These are phyloP conservation scores for Dissostichus mawsoni DNA, from an alignment of 2,113 vertebrate species.

Conservation along the genomic window DNA sequence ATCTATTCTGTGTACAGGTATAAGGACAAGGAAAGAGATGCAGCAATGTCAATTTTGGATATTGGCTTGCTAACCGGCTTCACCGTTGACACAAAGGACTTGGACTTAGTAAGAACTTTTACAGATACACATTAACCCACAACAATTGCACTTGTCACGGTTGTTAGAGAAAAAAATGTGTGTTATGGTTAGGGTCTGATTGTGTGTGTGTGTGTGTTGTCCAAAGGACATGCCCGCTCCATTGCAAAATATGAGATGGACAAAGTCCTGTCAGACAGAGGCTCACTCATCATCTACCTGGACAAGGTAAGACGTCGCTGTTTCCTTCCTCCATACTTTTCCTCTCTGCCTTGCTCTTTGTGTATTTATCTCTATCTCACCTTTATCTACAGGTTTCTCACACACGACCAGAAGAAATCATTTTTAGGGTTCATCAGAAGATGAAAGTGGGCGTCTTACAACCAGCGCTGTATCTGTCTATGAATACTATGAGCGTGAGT, in stretches of 20 bases:
- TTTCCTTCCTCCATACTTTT: neutral
- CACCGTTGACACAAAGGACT: slow-evolving; percentile 72
- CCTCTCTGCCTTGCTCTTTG: slow-evolving; percentile 5
- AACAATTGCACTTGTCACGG: too few relatives aligned
- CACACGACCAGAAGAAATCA: slow-evolving; percentile 62
- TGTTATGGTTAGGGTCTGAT: neutral
- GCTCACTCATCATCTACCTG: slow-evolving; percentile 90
- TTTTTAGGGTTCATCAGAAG: slow-evolving; percentile 82
- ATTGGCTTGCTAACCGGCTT: slow-evolving; percentile 84
- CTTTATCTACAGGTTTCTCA: slow-evolving; percentile 73
- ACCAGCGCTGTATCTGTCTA: slow-evolving; percentile 87
- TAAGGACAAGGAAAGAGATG: slow-evolving; percentile 43
- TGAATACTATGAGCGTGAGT: slow-evolving; percentile 83
- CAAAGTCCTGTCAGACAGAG: slow-evolving; percentile 72
- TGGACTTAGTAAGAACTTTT: slow-evolving; percentile 69
- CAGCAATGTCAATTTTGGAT: slow-evolving; percentile 84
- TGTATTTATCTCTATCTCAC: neutral
- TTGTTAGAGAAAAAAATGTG: too few relatives aligned
- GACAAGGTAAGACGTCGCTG: slow-evolving; percentile 81
- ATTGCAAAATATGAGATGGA: slow-evolving; percentile 87
- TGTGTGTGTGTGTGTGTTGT: slow-evolving; percentile 56
- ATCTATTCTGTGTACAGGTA: slow-evolving; percentile 52
- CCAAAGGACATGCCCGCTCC: slow-evolving; percentile 76
- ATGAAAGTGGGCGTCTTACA: slow-evolving; percentile 84
- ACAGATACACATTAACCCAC: neutral